Evolutionary conservation across 2,888 invertebrate genomes (phyloP).

Genomic region (Lasioglossum morio): DNA sequence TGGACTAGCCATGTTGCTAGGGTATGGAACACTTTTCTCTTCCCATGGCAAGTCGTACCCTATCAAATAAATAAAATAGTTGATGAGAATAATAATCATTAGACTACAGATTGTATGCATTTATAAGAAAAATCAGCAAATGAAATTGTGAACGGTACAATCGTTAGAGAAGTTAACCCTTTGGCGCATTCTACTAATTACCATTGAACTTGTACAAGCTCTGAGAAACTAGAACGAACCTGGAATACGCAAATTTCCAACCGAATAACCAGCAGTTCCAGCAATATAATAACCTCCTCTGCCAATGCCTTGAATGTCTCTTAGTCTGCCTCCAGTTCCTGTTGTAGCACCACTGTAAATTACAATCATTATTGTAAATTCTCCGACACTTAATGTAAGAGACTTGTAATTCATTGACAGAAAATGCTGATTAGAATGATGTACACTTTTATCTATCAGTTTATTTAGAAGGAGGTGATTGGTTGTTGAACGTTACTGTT

Average conservation of each 20-base stretch:
- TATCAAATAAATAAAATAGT: constrained; percentile 77
- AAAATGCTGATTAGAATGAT: too few relatives aligned
- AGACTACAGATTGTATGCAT: neutral
- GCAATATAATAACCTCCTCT: constrained; percentile 97
- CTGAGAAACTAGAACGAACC: constrained; percentile 85
- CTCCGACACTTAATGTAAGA: neutral
- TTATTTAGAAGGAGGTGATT: too few relatives aligned
- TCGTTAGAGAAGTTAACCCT: neutral
- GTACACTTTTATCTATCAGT: too few relatives aligned
- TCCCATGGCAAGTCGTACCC: constrained; percentile 96
- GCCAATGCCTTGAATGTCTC: constrained; percentile 98
- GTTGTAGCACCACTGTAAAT: constrained; percentile 95
- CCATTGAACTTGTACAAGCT: neutral
- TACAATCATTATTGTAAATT: neutral
- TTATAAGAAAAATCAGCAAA: neutral
- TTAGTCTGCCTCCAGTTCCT: constrained; percentile 97
- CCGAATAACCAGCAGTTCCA: constrained; percentile 98
- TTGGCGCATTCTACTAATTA: too few relatives aligned
- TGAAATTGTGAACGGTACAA: neutral
- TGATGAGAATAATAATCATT: neutral
- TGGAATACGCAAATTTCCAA: constrained; percentile 96
- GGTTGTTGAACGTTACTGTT: too few relatives aligned
- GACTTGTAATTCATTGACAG: too few relatives aligned
- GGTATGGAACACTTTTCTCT: constrained; percentile 88
- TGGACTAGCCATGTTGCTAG: constrained; percentile 95